Evolutionary conservation across 1,140 invertebrate species (phyloP), one percentile per base, ranked within the genome.

Genomic region (Cheumatopsyche charites): DNA sequence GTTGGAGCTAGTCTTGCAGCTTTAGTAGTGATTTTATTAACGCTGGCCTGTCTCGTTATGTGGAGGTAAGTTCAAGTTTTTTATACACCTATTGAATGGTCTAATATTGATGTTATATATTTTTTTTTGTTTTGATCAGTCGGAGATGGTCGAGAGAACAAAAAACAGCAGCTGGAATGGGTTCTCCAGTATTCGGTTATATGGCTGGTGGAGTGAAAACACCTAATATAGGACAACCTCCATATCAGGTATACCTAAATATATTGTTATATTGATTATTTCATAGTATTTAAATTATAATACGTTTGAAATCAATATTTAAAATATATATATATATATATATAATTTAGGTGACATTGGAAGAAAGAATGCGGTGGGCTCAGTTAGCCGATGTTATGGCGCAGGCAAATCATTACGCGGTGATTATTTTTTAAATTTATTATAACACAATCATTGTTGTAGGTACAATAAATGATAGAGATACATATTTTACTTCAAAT

Each of bases 1-100:
- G 90, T 96, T 71, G 94, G 94, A 13, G 94, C 94, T 0, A 94
- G 93, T 1, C 88, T 96, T 3, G 91, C 91, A 6, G 94, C 94
- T 19, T 87, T 95, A 2, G 88, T 96, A 25, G 95, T 96, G 63
- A 96, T 97, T 77, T 88, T 92, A 0, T 80, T 95, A 25, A 96
- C 94, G 0, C 82, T 96, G 0, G 89, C 93, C 0, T 94, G 93
- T 76, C 85, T 97, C 3, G 91, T 95, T 69, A 93, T 94, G 86
- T 96, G 94, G 94, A 96, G 93, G 88, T 94, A 82, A 55, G 1
- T 9, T 15, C 42, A 21, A 70, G 67, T 66, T 25, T 26, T 26
- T 15, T 15, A 62, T 52, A 67, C 41, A 17, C 19, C 43, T 58
- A 15, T 62, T 15, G 5, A 65, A 41, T 4, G 5, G 19, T 65